A percentile compares a stretch with the other conserved stretches of the same genome.
Conservation (phyloP, 2,797 vertebrate species). For the Eurystomus glaucurus region DNA sequence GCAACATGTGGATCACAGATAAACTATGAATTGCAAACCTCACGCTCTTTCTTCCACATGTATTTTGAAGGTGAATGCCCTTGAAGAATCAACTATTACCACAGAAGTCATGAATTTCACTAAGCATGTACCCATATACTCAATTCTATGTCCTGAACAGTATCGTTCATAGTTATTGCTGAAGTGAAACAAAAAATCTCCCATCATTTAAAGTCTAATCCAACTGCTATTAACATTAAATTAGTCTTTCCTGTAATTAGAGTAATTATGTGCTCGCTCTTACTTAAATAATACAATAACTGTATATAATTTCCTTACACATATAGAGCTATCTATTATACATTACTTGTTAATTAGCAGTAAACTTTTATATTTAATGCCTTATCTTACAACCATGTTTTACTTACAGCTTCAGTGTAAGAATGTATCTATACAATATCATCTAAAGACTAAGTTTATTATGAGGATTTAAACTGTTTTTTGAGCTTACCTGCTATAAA, state of each 20-base stretch:
- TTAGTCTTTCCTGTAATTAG: not conserved
- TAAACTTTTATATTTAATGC: not conserved
- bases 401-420: not conserved
- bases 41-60: not conserved
- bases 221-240: conserved; percentile 9
- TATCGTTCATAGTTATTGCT: not conserved
- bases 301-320: not conserved
- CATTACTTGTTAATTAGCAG: not conserved
- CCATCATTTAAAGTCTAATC: not conserved
- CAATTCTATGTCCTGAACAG: not conserved
- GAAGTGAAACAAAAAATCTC: not conserved
- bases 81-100: not conserved
- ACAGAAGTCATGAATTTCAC: not conserved
- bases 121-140: not conserved
- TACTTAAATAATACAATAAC: not conserved
- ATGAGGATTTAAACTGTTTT: not conserved
- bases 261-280: not conserved
- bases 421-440: not conserved
- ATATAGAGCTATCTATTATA: not conserved
- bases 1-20: accelerated
- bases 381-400: not conserved
- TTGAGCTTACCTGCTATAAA: not conserved
- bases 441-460: not conserved
- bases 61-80: not conserved
- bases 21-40: not conserved